Base-by-base conservation (phyloP, 1,140 invertebrate genomes). In the Littorina saxatilis region DNA sequence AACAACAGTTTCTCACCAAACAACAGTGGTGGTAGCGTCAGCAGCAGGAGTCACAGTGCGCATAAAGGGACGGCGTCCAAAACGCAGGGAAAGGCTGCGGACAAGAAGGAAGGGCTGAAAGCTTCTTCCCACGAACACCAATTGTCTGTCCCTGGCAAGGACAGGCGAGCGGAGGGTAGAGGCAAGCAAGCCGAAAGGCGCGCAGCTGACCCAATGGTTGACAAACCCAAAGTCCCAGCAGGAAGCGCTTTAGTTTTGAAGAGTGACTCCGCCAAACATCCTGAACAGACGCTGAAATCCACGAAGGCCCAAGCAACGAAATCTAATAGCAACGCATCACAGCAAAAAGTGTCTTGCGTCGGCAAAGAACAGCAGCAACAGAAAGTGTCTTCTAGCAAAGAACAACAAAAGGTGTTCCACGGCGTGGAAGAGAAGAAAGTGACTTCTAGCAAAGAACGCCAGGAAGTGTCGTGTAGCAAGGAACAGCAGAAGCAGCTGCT, bases 1-100 rank as follows among this genome's bases (percentile, higher is more conserved):
- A 50, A 20, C 72, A n/a, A n/a, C n/a, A n/a, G n/a, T n/a, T n/a
- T n/a, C n/a, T n/a, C n/a, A n/a, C n/a, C n/a, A n/a, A 68, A 29
- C 66, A 17, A 17, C 15, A 68, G 66, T 37, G 5, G 74, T 58
- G 74, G 74, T 29, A 23, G 55, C n/a, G 39, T 55, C 39, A 78
- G 37, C 39, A 23, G 55, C n/a, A 58, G 76, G 58, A 78, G 37
- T 58, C 76, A 78, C 23, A 58, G 76, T 27, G 55, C 39, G 27
- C 58, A 63, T 5, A 61, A 58, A 58, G 17, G 55, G n/a, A 13
- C 76, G 11, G 66, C 13, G 32, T 20, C 35, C 23, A 68, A 39
- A 27, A 23, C 15, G 2, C 66, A 68, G 15, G 23, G 66, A 17
- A 78, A n/a, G 23, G 13, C 70, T 17, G 17, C 39, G 35, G 76